phyloP scores from a whole-genome alignment of 1,140 invertebrate genomes.

The Araneus ventricosus region DNA sequence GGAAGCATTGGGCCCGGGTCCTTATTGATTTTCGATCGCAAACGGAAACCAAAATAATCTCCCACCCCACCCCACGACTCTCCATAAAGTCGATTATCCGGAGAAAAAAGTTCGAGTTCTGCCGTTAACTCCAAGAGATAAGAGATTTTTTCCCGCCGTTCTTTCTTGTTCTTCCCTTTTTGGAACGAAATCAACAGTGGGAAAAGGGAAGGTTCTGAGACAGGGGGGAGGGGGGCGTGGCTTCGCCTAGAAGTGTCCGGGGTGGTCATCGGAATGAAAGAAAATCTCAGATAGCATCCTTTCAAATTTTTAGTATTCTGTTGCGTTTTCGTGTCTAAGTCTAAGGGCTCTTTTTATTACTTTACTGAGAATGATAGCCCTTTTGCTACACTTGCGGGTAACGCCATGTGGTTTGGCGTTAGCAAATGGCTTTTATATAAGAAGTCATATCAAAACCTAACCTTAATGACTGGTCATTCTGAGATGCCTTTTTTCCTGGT shows the following conservation, averaged over 20 bases:
- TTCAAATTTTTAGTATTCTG: conserved; percentile 60
- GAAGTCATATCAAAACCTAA: background rate
- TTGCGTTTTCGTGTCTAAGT: background rate
- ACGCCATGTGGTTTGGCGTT: background rate
- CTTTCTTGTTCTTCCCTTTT: conserved; percentile 8
- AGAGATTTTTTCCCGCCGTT: conserved; percentile 13
- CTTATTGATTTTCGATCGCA: conserved; percentile 57
- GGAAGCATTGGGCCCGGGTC: background rate
- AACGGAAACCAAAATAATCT: conserved; percentile 51
- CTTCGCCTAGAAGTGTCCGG: conserved; percentile 31
- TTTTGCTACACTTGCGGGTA: background rate
- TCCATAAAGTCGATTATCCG: conserved; percentile 59
- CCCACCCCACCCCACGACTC: background rate
- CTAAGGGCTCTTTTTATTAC: conserved; percentile 33
- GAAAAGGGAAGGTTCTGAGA: background rate
- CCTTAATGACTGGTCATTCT: conserved; percentile 28
- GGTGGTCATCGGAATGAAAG: conserved; percentile 11
- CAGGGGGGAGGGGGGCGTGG: conserved; percentile 56
- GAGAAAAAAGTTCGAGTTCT: conserved; percentile 49
- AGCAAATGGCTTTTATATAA: conserved; percentile 13
- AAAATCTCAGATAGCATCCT: conserved; percentile 56
- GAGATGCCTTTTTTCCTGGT: background rate
- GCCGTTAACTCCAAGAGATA: conserved; percentile 62
- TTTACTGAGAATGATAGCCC: background rate
- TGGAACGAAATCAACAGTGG: conserved; percentile 59